phyloP scores from a whole-genome alignment of 1,140 invertebrate genomes.

The Glossosoma conforme region DNA sequence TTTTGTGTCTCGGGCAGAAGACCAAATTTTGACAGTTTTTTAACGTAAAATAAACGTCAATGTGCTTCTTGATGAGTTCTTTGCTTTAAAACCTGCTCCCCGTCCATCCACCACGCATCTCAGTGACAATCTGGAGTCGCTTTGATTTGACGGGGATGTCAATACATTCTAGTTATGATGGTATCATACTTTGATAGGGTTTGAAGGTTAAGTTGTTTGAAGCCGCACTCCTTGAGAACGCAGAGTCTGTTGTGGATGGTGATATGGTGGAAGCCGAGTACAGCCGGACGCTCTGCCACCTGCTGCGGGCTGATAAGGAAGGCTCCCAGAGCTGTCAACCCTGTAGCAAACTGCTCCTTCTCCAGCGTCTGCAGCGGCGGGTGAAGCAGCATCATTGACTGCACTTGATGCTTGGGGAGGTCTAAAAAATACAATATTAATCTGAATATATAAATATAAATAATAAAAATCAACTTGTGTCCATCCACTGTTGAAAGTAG shows the following conservation, averaged over 20 bases:
- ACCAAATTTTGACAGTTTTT: no score
- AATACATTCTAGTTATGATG: constrained; percentile 27
- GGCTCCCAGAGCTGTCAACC: constrained; percentile 37
- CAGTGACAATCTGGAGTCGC: no score
- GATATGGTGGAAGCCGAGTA: constrained; percentile 49
- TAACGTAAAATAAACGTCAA: no score
- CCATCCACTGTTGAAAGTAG: no score
- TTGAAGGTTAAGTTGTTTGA: constrained; percentile 42
- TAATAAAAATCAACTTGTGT: no score
- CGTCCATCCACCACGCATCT: neutral
- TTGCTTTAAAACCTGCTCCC: no score
- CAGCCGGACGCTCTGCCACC: constrained; percentile 47
- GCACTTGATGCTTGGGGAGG: constrained; percentile 10
- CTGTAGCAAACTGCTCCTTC: constrained; percentile 34
- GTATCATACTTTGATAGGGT: constrained; percentile 46
- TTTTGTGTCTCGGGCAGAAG: no score
- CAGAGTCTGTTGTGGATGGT: constrained; percentile 51
- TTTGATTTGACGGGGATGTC: constrained; percentile 23
- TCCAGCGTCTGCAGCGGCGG: constrained; percentile 17
- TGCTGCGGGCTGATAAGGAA: constrained; percentile 41
- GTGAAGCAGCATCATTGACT: constrained; percentile 24
- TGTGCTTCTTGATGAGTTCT: no score
- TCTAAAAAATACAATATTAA: constrained; percentile 6
- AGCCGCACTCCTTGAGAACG: constrained; percentile 51
- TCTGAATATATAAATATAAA: no score